Percentiles rank a stretch among this genome's conserved stretches.
Evolutionary conservation across 2,113 vertebrate genomes (phyloP).

Genomic region (Melospiza georgiana): DNA sequence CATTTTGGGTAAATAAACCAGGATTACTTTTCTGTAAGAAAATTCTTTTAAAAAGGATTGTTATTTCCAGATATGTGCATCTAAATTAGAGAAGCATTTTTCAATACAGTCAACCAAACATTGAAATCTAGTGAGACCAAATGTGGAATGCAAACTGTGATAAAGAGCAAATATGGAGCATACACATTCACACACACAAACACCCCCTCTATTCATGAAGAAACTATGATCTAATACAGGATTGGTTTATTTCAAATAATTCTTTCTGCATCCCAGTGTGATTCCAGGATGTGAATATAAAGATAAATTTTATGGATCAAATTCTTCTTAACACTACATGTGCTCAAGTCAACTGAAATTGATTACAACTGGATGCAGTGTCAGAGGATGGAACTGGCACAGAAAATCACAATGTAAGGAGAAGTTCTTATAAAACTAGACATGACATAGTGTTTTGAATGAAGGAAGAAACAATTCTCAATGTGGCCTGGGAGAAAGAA

Average conservation of each 20-base stretch:
- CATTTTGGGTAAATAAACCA: constrained; percentile 36
- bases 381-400: constrained; percentile 1
- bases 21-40: not conserved
- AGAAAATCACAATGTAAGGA: not conserved
- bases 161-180: not conserved
- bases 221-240: constrained; percentile 16
- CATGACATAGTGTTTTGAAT: not conserved
- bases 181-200: not conserved
- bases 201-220: not conserved
- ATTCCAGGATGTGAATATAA: constrained; percentile 44
- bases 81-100: not conserved
- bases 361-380: constrained; percentile 7
- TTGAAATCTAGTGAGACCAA: not conserved
- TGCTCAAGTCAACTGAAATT: constrained; percentile 16
- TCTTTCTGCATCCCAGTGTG: constrained; percentile 21
- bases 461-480: not conserved
- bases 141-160: not conserved
- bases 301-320: constrained; percentile 36
- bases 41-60: not conserved
- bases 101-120: not conserved
- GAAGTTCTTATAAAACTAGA: not conserved
- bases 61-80: not conserved
- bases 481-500: not conserved
- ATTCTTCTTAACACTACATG: constrained; percentile 9
- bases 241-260: constrained; percentile 27